Percentiles rank a stretch among this genome's conserved stretches.
These are phyloP conservation scores for Pelochelys cantorii DNA, from an alignment of 2,797 vertebrate species.

Conservation along the genomic window DNA sequence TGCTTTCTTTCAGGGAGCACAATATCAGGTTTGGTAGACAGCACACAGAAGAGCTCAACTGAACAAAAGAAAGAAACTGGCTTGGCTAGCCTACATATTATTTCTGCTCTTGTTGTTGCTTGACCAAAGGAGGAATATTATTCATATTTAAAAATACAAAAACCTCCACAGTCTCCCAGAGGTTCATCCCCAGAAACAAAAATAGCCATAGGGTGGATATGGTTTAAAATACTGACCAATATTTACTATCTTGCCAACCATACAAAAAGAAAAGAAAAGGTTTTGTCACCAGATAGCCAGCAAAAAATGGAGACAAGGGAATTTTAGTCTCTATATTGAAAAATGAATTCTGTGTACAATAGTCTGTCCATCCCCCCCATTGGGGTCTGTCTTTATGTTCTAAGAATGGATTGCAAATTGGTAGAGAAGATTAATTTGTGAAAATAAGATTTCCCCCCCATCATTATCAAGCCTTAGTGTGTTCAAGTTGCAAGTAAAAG, in stretches of 20 bases:
- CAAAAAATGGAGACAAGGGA: background rate
- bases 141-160: background rate
- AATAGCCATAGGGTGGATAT: background rate
- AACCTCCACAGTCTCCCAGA: background rate
- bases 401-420: background rate
- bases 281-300: background rate
- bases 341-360: background rate
- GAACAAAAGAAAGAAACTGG: background rate
- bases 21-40: background rate
- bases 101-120: background rate
- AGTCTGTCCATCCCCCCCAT: background rate
- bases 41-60: background rate
- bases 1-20: background rate
- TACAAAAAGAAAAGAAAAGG: background rate
- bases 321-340: background rate
- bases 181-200: background rate
- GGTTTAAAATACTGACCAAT: background rate
- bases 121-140: background rate
- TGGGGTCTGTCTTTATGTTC: background rate
- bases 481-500: background rate
- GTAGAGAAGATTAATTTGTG: background rate
- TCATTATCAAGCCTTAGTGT: background rate
- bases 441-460: constrained; percentile 15
- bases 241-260: background rate
- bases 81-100: background rate